These are phyloP conservation scores for Temnothorax rugatulus DNA, from an alignment of 2,888 invertebrate species.

Conservation along the genomic window DNA sequence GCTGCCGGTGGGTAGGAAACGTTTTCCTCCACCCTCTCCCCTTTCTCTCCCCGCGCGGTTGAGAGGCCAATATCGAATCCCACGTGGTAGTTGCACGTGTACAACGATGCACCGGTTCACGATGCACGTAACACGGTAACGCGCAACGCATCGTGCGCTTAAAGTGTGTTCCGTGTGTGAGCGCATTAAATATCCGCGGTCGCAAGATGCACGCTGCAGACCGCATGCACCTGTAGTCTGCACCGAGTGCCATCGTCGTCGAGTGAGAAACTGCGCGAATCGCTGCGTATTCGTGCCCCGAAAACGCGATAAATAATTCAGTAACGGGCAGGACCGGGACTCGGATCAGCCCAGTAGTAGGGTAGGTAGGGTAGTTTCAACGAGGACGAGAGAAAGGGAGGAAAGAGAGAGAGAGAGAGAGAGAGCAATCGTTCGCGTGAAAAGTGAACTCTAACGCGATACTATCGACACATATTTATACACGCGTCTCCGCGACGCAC, in stretches of 20 bases:
- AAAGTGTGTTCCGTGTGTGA: background rate
- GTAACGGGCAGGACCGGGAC: background rate
- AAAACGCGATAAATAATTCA: conserved; percentile 33
- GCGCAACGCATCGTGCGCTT: background rate
- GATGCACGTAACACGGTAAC: no score
- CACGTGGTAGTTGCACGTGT: conserved; percentile 55
- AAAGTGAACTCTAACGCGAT: conserved; percentile 65
- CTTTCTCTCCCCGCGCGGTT: background rate
- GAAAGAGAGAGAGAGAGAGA: background rate
- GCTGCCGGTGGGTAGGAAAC: conserved; percentile 8
- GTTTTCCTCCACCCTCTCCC: conserved; percentile 37
- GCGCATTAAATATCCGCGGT: conserved; percentile 31
- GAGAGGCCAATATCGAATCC: conserved; percentile 32
- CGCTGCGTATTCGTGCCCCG: conserved; percentile 17
- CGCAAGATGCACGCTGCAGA: conserved; percentile 39
- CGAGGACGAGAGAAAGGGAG: background rate
- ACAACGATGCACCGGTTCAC: conserved; percentile 5
- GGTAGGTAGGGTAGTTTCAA: background rate
- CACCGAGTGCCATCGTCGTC: background rate
- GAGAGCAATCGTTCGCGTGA: conserved; percentile 60
- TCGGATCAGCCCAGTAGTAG: background rate
- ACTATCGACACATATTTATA: conserved; percentile 68
- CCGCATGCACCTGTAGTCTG: conserved; percentile 5
- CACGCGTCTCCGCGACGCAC: conserved; percentile 59
- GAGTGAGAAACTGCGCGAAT: conserved; percentile 13